Evolutionary conservation across 2,113 vertebrate genomes (phyloP).

Genomic region (Lophius piscatorius): DNA sequence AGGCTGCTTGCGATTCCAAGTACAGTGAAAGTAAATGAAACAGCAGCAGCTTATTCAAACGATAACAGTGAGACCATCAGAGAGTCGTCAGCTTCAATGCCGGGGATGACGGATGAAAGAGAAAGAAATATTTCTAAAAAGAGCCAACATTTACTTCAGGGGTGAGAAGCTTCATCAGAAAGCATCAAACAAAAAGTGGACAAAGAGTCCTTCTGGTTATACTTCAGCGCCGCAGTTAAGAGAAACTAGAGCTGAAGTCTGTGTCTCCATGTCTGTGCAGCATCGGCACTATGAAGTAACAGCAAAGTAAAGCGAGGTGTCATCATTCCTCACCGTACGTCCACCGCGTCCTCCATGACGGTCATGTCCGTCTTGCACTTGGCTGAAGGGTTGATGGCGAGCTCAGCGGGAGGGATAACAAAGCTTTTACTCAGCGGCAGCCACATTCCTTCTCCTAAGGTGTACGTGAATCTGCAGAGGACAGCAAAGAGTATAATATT

Average conservation of each 20-base stretch:
- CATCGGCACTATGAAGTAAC: neutral
- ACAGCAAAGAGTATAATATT: neutral
- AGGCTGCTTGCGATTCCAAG: too few relatives aligned
- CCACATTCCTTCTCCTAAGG: slow-evolving; percentile 98
- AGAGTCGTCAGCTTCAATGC: too few relatives aligned
- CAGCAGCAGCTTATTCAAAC: too few relatives aligned
- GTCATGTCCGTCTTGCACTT: slow-evolving; percentile 99
- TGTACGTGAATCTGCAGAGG: slow-evolving; percentile 92
- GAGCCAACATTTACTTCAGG: too few relatives aligned
- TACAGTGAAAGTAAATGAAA: neutral
- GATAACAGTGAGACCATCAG: neutral
- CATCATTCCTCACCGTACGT: slow-evolving; percentile 87
- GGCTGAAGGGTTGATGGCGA: slow-evolving; percentile 98
- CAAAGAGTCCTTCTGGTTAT: slow-evolving; percentile 16
- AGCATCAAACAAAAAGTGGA: too few relatives aligned
- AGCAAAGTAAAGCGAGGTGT: neutral
- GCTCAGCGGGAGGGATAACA: slow-evolving; percentile 94
- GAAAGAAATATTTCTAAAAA: too few relatives aligned
- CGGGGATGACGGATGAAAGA: too few relatives aligned
- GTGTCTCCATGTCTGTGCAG: neutral
- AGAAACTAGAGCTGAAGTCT: slow-evolving; percentile 2
- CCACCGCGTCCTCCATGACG: slow-evolving; percentile 97
- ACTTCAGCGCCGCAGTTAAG: slow-evolving; percentile 3
- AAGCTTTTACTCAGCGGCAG: slow-evolving; percentile 98
- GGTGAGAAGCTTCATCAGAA: too few relatives aligned